phyloP scores from a whole-genome alignment of 2,888 invertebrate genomes.

The Amaurobius ferox region DNA sequence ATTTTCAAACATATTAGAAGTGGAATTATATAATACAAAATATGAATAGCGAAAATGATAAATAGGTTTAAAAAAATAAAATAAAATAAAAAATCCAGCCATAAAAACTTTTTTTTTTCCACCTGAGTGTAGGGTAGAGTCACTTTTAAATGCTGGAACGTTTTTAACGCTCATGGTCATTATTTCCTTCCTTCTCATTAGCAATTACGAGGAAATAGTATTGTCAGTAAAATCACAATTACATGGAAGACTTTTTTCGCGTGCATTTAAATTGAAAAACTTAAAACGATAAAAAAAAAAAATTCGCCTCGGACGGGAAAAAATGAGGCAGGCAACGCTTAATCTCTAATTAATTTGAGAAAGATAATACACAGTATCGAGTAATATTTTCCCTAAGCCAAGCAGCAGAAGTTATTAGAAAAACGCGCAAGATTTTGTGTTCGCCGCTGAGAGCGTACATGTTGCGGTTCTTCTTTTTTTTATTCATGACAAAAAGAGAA shows the following conservation, averaged over 20 bases:
- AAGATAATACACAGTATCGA: conserved; percentile 72
- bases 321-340: conserved; percentile 56
- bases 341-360: conserved; percentile 73
- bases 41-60: no score
- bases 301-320: neutral
- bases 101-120: neutral
- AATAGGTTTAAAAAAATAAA: no score
- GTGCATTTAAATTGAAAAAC: conserved; percentile 67
- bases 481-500: conserved; percentile 31
- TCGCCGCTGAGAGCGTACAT: conserved; percentile 42
- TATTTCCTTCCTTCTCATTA: conserved; percentile 70
- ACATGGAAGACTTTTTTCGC: conserved; percentile 61
- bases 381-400: conserved; percentile 66
- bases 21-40: no score
- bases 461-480: conserved; percentile 44
- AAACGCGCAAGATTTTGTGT: conserved; percentile 65
- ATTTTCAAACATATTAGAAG: no score
- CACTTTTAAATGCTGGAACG: conserved; percentile 44
- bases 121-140: neutral
- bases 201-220: conserved; percentile 56
- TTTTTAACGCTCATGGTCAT: conserved; percentile 51
- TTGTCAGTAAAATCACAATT: conserved; percentile 63
- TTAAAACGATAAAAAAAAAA: conserved; percentile 26
- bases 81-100: neutral
- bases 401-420: conserved; percentile 70